phyloP scores from a whole-genome alignment of 30 jellyfish, hydroid and myxozoan species.

The Chironex yamaguchii region DNA sequence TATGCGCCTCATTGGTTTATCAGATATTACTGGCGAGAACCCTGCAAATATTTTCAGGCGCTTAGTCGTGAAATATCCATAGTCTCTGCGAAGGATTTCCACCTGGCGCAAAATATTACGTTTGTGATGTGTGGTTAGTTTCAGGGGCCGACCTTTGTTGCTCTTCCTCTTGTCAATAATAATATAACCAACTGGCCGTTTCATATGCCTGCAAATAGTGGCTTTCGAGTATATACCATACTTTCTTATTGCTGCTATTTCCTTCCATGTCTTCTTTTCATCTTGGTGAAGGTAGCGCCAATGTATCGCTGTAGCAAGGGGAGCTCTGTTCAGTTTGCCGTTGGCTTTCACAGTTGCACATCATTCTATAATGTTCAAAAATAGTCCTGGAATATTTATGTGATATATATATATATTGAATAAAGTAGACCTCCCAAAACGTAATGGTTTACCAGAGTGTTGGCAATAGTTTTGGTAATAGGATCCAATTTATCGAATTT shows the following conservation, averaged over 20 bases:
- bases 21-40: slow-evolving; percentile 10
- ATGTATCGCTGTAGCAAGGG: slow-evolving; percentile 48
- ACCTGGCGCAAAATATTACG: slow-evolving; percentile 22
- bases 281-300: slow-evolving; percentile 73
- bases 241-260: neutral
- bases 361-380: too few relatives aligned
- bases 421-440: too few relatives aligned
- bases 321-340: slow-evolving; percentile 25
- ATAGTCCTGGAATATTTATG: too few relatives aligned
- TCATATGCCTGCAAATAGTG: slow-evolving; percentile 58
- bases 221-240: slow-evolving; percentile 25
- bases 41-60: slow-evolving; percentile 36
- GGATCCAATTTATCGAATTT: too few relatives aligned
- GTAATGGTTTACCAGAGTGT: too few relatives aligned
- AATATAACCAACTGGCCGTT: slow-evolving; percentile 6
- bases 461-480: too few relatives aligned
- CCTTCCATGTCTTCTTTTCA: neutral
- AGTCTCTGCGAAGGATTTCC: slow-evolving; percentile 14
- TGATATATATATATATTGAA: too few relatives aligned
- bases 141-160: slow-evolving; percentile 61
- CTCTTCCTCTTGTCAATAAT: slow-evolving; percentile 11
- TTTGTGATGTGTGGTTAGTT: slow-evolving; percentile 19
- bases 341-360: neutral
- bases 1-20: slow-evolving; percentile 9
- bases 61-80: slow-evolving; percentile 29